phyloP scores from a whole-genome alignment of 2,888 invertebrate species.

The Tetrapedia diversipes region DNA sequence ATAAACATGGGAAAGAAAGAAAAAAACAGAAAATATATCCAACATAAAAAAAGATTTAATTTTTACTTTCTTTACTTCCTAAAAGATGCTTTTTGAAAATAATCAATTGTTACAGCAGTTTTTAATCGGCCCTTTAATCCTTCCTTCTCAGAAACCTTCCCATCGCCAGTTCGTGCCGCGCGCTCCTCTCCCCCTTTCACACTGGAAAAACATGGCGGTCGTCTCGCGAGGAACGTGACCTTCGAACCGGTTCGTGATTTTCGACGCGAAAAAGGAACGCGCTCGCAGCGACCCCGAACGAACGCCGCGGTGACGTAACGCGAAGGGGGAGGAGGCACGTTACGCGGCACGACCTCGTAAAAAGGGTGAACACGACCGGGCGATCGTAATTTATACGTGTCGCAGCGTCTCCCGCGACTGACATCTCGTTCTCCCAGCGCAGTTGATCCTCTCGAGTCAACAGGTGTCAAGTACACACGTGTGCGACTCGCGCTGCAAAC shows the following conservation, averaged over 20 bases:
- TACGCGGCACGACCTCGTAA: constrained; percentile 43
- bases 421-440: constrained; percentile 52
- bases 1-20: too few relatives aligned
- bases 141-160: background rate
- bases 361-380: constrained; percentile 36
- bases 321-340: background rate
- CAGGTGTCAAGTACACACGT: constrained; percentile 61
- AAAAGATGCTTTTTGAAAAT: too few relatives aligned
- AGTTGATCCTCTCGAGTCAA: constrained; percentile 53
- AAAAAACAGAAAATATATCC: too few relatives aligned
- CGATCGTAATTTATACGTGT: constrained; percentile 57
- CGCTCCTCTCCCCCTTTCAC: background rate
- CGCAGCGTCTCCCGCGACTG: constrained; percentile 48
- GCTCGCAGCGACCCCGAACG: background rate
- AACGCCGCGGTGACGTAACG: background rate
- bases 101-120: too few relatives aligned
- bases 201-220: too few relatives aligned
- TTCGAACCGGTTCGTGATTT: background rate
- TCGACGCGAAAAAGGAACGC: too few relatives aligned
- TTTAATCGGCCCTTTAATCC: too few relatives aligned
- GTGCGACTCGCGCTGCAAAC: constrained; percentile 39
- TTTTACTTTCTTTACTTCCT: too few relatives aligned
- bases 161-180: background rate
- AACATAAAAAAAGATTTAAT: too few relatives aligned
- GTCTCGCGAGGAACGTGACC: background rate